phyloP scores from a whole-genome alignment of 1,140 invertebrate genomes.

The Euglossa dilemma region DNA sequence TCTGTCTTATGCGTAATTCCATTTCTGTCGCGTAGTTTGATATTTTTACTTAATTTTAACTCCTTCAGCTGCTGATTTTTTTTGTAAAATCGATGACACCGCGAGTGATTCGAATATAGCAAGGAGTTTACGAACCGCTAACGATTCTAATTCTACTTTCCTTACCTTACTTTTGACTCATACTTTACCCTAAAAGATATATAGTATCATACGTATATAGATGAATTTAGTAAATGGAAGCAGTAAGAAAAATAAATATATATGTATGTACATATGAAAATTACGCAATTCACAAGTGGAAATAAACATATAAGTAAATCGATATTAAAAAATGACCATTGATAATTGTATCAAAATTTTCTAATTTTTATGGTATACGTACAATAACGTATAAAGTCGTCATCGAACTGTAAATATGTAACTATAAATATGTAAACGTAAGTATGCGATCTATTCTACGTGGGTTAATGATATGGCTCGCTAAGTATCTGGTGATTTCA shows the following conservation, averaged over 20 bases:
- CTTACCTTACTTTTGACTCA: background rate
- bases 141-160: too few species aligned
- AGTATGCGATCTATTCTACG: background rate
- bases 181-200: background rate
- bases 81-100: too few species aligned
- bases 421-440: too few species aligned
- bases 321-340: background rate
- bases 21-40: too few species aligned
- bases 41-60: too few species aligned
- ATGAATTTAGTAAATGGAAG: background rate
- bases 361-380: background rate
- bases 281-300: background rate
- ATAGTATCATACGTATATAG: background rate
- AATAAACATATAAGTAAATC: background rate
- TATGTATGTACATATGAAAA: background rate
- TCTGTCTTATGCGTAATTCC: too few species aligned
- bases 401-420: background rate
- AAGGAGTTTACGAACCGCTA: too few species aligned
- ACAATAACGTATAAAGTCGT: background rate
- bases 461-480: slow-evolving; percentile 33
- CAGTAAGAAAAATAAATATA: background rate
- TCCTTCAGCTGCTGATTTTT: too few species aligned
- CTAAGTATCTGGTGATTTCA: slow-evolving; percentile 41
- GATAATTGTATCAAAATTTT: background rate
- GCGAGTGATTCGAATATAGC: too few species aligned